phyloP scores from a whole-genome alignment of 2,888 invertebrate genomes.

The Dasysyrphus tricinctus region DNA sequence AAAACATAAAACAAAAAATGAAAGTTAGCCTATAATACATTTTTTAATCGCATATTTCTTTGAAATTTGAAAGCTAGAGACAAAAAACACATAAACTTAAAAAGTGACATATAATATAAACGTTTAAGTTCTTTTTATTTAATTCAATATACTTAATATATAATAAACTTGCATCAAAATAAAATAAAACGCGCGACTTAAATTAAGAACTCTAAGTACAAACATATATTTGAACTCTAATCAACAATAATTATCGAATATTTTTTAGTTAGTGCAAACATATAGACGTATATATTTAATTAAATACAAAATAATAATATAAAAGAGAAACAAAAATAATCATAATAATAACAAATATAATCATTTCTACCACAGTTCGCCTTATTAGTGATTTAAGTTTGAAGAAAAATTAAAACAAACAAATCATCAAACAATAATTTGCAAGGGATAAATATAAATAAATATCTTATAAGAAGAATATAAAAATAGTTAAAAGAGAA shows the following conservation, averaged over 20 bases:
- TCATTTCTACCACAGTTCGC: conserved; percentile 55
- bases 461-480: conserved; percentile 20
- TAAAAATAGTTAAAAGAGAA: background rate
- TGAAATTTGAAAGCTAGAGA: background rate
- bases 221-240: conserved; percentile 36
- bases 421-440: conserved; percentile 35
- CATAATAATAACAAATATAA: conserved; percentile 7
- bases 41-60: background rate
- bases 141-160: background rate
- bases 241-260: conserved; percentile 54
- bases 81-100: background rate
- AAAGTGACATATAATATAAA: background rate
- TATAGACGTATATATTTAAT: conserved; percentile 11
- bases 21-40: conserved; percentile 1
- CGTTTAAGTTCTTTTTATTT: background rate
- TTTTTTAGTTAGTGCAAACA: conserved; percentile 34
- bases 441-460: conserved; percentile 29
- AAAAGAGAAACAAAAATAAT: background rate
- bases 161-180: background rate
- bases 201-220: conserved; percentile 48
- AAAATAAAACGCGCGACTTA: background rate
- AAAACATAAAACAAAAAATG: background rate
- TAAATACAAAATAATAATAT: conserved; percentile 1
- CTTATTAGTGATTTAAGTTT: conserved; percentile 71
- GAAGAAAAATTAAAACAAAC: conserved; percentile 14